Evolutionary conservation across 2,888 invertebrate species (phyloP).

Genomic region (Trichacis sp.): DNA sequence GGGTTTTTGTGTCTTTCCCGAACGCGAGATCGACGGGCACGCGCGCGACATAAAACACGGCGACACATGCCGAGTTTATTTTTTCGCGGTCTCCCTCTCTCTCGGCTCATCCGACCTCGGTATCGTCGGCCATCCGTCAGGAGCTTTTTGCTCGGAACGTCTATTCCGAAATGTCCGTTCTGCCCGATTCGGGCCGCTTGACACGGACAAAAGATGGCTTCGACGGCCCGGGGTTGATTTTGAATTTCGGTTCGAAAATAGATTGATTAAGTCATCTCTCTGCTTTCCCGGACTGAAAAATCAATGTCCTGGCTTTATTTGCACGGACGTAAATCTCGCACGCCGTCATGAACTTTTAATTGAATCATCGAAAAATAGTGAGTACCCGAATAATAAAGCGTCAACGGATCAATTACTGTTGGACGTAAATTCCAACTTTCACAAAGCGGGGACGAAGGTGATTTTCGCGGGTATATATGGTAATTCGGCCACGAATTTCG

Average conservation of each 20-base stretch:
- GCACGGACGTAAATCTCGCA: background rate
- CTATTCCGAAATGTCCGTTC: slow-evolving; percentile 25
- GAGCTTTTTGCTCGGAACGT: slow-evolving; percentile 24
- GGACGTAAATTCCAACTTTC: slow-evolving; percentile 34
- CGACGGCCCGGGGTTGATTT: background rate
- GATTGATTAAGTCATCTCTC: background rate
- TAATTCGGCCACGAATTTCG: slow-evolving; percentile 48
- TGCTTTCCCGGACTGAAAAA: background rate
- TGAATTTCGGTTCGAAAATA: slow-evolving; percentile 1
- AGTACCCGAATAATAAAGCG: background rate
- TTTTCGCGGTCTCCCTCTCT: slow-evolving; percentile 14
- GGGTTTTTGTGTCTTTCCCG: background rate
- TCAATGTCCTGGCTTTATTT: background rate
- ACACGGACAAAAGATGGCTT: slow-evolving; percentile 7
- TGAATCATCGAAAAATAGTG: background rate
- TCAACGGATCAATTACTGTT: slow-evolving; percentile 25
- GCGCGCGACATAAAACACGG: slow-evolving; percentile 31
- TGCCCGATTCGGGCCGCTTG: slow-evolving; percentile 20
- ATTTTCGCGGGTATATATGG: no score
- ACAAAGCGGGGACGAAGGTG: slow-evolving; percentile 14
- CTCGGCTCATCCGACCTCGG: slow-evolving; percentile 31
- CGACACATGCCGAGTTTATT: slow-evolving; percentile 36
- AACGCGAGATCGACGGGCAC: slow-evolving; percentile 19
- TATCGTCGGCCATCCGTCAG: slow-evolving; percentile 28
- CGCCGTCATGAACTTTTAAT: background rate